Base-by-base conservation (phyloP, 2,888 invertebrate genomes). In the Xestia rhomboidea region DNA sequence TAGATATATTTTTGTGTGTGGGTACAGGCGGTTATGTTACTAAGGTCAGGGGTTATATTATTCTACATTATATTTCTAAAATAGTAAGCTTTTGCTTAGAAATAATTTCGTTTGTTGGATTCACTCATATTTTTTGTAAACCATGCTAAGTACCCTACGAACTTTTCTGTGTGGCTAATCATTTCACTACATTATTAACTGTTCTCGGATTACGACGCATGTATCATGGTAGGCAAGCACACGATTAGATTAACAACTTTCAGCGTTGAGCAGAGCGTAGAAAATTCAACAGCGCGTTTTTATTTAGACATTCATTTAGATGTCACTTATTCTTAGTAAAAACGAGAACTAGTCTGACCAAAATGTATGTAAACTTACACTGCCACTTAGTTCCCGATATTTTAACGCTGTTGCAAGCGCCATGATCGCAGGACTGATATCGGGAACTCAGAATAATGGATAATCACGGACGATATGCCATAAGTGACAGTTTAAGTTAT, bases 311-410 rank as follows among this genome's bases (percentile, higher is more conserved):
- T 2, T 27, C 0, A 27, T 15, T 27, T 27, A 27, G 7, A 2
- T 27, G 1, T 57, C 7, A 0, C 24, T 7, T 60, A 21, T 0
- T 21, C 0, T 3, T 10, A 30, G 4, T 30, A 0, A 15, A 27
- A 13, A 18, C 30, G 3, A 60, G 18, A 18, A 30, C 57, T 27
- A 8, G 8, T 60, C 8, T 60, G 18, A 18, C 2, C 34, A 34
- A 34, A 34, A 34, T 34, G 34, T 34, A 34, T 34, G 4, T 34
- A 34, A 34, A 5, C 34, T 34, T 34, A 34, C 34, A 34, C 34
- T 34, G 34, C 6, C 34, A 34, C 34, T 34, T 41, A 41, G 41
- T 10, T 41, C 41, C 10, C 41, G 41, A 10, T 41, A 41, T 41
- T 41, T 41, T 2, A 4, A 34, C 34, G 34, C 34, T 34, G 34